Evolutionary conservation across 2,797 vertebrate genomes (phyloP), one percentile per base, ranked within the genome.

Genomic region (Jordanella pulchra): DNA sequence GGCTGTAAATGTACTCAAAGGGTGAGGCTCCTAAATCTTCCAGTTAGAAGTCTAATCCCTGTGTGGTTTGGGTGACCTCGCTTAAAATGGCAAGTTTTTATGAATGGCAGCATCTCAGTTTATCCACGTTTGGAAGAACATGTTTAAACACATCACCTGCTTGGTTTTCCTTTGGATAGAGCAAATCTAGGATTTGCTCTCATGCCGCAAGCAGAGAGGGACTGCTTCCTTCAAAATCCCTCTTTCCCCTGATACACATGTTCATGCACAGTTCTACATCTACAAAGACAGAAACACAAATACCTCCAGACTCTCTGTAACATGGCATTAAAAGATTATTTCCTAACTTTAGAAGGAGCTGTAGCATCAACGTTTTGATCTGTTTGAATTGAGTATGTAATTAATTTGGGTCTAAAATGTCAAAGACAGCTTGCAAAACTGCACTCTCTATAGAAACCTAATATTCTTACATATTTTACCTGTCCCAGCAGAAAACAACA

Each of bases 311-410:
- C 48, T 15, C 71, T 72, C 13, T 39, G 25, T 7, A 45, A 77
- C 28, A 70, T 42, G 66, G 65, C 60, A 18, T 63, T 45, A 54
- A 50, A 64, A 51, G 48, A 47, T 23, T 21, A 45, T 69, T 56
- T 76, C 50, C 21, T 73, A 27, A 65, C 63, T 69, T 78, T 67
- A 69, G 69, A 42, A 69, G 47, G 67, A 30, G 66, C 35, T 0
- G 51, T 84, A 84, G 87, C 81, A 81, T 87, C 81, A 84, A 61
- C 65, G 71, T 56, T 28, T 1, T 3, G 48, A 64, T 72, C 67
- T 73, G 71, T 79, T 77, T 18, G n/a, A 1, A 50, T 61, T 78
- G 47, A 65, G 65, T 69, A 44, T 56, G 23, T 64, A 74, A 69
- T 56, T 18, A 30, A n/a, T 71, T 14, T 25, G 61, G 47, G 75